These are phyloP conservation scores for Drosophila nigromelanica DNA, from an alignment of 1,140 invertebrate species.

Conservation along the genomic window DNA sequence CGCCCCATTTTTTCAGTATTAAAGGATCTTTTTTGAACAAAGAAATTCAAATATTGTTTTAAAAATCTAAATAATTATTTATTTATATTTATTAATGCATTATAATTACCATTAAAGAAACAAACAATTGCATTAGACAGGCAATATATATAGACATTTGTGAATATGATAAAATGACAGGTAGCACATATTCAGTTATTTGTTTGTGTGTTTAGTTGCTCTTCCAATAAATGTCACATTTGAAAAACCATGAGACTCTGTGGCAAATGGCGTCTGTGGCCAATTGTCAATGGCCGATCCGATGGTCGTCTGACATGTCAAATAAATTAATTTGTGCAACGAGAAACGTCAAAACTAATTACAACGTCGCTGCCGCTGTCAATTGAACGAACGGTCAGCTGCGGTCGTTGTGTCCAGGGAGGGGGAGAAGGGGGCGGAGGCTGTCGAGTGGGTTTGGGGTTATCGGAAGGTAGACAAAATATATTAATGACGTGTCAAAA, in stretches of 20 bases:
- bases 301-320: conserved; percentile 78
- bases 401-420: conserved; percentile 3
- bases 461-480: conserved; percentile 69
- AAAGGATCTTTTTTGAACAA: neutral
- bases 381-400: conserved; percentile 50
- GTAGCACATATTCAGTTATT: conserved; percentile 8
- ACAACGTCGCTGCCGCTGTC: conserved; percentile 63
- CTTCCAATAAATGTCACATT: conserved; percentile 70
- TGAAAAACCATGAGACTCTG: conserved; percentile 58
- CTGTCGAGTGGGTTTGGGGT: neutral
- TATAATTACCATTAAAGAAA: too few species aligned
- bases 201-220: conserved; percentile 49
- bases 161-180: conserved; percentile 13
- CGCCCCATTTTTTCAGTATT: too few species aligned
- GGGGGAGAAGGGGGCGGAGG: neutral
- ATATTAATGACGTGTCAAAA: conserved; percentile 84
- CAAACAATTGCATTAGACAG: too few species aligned
- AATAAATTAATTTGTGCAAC: conserved; percentile 84
- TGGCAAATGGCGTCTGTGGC: conserved; percentile 33
- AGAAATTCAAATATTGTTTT: too few species aligned
- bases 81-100: too few species aligned
- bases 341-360: conserved; percentile 83
- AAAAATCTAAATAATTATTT: too few species aligned
- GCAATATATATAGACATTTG: too few species aligned
- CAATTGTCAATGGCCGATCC: conserved; percentile 61